Evolutionary conservation across 1,140 invertebrate species (phyloP).

Genomic region (Leptestheria dahalacensis): DNA sequence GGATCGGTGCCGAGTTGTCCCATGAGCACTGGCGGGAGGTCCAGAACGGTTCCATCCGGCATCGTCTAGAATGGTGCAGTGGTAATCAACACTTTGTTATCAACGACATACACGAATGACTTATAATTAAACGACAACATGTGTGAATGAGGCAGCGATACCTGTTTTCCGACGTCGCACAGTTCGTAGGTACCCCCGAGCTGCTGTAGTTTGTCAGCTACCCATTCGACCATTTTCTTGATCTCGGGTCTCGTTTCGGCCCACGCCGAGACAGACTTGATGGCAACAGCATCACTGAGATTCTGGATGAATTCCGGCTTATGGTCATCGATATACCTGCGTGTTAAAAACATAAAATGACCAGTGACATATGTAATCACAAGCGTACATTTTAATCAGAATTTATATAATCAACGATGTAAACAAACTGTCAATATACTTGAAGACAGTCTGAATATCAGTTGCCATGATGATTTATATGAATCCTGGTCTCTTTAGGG

Average conservation of each 20-base stretch:
- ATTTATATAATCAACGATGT: not conserved
- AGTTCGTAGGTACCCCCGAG: conserved; percentile 61
- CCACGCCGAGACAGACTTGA: conserved; percentile 87
- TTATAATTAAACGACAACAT: no score
- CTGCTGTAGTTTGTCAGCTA: conserved; percentile 48
- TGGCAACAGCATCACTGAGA: conserved; percentile 73
- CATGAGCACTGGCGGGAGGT: conserved; percentile 77
- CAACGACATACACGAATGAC: no score
- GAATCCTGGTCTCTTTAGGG: not conserved
- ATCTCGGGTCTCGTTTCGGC: conserved; percentile 59
- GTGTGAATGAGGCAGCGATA: no score
- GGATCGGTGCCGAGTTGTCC: conserved; percentile 67
- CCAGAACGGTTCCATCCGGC: conserved; percentile 50
- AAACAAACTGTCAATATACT: not conserved
- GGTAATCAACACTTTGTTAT: no score
- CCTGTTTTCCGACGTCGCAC: conserved; percentile 61
- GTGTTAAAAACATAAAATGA: conserved; percentile 4
- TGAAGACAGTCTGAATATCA: not conserved
- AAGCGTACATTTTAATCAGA: not conserved
- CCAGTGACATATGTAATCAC: not conserved
- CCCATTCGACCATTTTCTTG: conserved; percentile 63
- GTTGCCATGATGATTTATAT: not conserved
- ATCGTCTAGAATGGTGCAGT: conserved; percentile 35
- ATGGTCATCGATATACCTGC: conserved; percentile 53
- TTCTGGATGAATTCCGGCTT: conserved; percentile 58